A percentile compares a stretch with the other conserved stretches of the same genome.
phyloP scores from a whole-genome alignment of 2,797 vertebrate genomes.

The Protosalanx chinensis region DNA sequence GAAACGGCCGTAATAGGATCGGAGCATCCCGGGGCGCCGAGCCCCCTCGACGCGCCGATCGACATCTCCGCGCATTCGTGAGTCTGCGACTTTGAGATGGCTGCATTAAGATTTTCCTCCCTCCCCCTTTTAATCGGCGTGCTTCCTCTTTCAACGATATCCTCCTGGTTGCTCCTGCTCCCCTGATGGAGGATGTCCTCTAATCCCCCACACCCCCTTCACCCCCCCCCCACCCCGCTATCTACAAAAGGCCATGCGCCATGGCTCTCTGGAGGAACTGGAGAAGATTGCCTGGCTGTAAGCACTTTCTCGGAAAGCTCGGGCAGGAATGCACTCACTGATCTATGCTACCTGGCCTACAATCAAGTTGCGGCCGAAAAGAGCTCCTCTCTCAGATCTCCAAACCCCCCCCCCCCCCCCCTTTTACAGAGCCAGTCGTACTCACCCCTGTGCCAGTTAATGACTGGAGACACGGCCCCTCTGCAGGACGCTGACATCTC shows the following conservation, averaged over 20 bases:
- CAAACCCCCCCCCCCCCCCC: constrained; percentile 13
- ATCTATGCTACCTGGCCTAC: constrained; percentile 68
- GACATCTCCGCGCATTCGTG: constrained; percentile 6
- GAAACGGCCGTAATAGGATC: constrained; percentile 41
- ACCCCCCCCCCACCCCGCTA: constrained; percentile 39
- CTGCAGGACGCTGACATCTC: too few species aligned
- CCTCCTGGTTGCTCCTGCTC: constrained; percentile 36
- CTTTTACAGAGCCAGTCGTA: too few species aligned
- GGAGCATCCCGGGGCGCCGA: neutral
- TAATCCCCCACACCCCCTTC: constrained; percentile 49
- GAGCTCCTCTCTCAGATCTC: constrained; percentile 59
- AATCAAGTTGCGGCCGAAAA: constrained; percentile 54
- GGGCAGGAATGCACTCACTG: constrained; percentile 64
- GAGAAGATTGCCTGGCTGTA: constrained; percentile 65
- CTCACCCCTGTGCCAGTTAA: too few species aligned
- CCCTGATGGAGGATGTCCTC: constrained; percentile 50
- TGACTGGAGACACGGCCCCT: too few species aligned
- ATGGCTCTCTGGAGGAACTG: constrained; percentile 54
- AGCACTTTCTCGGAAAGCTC: constrained; percentile 65
- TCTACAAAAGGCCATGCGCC: constrained; percentile 73
- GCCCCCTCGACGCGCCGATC: neutral
- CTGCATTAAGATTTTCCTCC: constrained; percentile 41
- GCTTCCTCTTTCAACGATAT: constrained; percentile 33
- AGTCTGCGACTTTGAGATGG: constrained; percentile 38
- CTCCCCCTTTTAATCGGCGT: constrained; percentile 39